Evolutionary conservation across 2,888 invertebrate species (phyloP).

Genomic region (Chrysolina americana): DNA sequence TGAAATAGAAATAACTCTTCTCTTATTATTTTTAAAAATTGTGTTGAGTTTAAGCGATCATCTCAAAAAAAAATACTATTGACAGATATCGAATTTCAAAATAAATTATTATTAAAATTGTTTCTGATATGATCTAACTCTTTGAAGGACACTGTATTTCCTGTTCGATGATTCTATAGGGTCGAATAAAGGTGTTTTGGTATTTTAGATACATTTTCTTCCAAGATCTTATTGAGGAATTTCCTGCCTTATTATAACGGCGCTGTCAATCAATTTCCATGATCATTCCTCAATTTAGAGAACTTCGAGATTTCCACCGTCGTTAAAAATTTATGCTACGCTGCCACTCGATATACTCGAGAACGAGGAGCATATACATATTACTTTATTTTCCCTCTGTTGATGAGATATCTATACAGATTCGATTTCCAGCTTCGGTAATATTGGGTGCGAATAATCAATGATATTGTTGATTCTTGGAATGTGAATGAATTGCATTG

Average conservation of each 20-base stretch:
- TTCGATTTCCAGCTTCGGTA: slow-evolving; percentile 4
- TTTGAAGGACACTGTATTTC: too few relatives aligned
- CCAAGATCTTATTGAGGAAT: background rate
- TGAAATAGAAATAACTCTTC: too few relatives aligned
- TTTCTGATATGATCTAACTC: too few relatives aligned
- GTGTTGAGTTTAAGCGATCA: too few relatives aligned
- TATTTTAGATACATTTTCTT: background rate
- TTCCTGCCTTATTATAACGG: background rate
- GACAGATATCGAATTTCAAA: too few relatives aligned
- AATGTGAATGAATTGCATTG: background rate
- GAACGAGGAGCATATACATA: slow-evolving; percentile 22
- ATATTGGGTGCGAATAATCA: background rate
- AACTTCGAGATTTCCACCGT: slow-evolving; percentile 5
- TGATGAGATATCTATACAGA: slow-evolving; percentile 1
- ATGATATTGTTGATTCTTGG: background rate
- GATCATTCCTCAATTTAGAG: background rate
- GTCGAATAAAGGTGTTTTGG: too few relatives aligned
- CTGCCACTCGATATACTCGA: slow-evolving; percentile 13
- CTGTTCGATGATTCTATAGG: too few relatives aligned
- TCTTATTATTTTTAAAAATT: too few relatives aligned
- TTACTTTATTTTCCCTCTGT: slow-evolving; percentile 12
- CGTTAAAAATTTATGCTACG: slow-evolving; percentile 26
- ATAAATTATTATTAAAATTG: too few relatives aligned
- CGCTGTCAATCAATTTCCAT: background rate
- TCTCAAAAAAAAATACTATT: too few relatives aligned